Evolutionary conservation across 2,888 invertebrate genomes (phyloP).

Genomic region (Octonoba sinensis): DNA sequence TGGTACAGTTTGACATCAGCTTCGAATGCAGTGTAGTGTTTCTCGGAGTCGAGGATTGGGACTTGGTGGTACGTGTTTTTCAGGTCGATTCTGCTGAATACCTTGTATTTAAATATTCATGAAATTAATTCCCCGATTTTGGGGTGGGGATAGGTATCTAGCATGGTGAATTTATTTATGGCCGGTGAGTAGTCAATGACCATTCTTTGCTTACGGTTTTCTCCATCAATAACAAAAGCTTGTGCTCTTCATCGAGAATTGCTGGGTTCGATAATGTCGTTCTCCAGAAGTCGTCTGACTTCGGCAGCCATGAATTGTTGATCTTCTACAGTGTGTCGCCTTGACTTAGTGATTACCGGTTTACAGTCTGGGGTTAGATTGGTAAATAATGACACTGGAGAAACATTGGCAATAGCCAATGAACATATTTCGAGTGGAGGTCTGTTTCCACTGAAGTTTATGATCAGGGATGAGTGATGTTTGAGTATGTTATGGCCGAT

Average conservation of each 20-base stretch:
- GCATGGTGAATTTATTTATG: conserved; percentile 65
- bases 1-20: conserved; percentile 55
- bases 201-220: too few relatives aligned
- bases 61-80: conserved; percentile 58
- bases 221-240: too few relatives aligned
- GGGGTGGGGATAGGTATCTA: conserved; percentile 64
- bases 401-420: conserved; percentile 4
- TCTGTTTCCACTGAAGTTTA: conserved; percentile 8
- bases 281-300: background rate
- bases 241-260: conserved; percentile 62
- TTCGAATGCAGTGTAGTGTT: conserved; percentile 60
- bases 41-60: conserved; percentile 30
- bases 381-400: conserved; percentile 15
- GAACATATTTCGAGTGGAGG: conserved; percentile 9
- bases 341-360: conserved; percentile 19
- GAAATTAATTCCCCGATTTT: conserved; percentile 38
- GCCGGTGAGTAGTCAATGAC: conserved; percentile 64
- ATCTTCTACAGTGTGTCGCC: conserved; percentile 2
- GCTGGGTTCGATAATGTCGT: conserved; percentile 61
- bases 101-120: conserved; percentile 37
- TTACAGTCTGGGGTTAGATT: conserved; percentile 19
- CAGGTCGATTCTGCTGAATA: conserved; percentile 58
- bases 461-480: conserved; percentile 19
- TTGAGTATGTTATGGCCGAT: conserved; percentile 24
- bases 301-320: conserved; percentile 3